phyloP scores from a whole-genome alignment of 35 echinoderm and acorn worm species.

The Apostichopus japonicus region DNA sequence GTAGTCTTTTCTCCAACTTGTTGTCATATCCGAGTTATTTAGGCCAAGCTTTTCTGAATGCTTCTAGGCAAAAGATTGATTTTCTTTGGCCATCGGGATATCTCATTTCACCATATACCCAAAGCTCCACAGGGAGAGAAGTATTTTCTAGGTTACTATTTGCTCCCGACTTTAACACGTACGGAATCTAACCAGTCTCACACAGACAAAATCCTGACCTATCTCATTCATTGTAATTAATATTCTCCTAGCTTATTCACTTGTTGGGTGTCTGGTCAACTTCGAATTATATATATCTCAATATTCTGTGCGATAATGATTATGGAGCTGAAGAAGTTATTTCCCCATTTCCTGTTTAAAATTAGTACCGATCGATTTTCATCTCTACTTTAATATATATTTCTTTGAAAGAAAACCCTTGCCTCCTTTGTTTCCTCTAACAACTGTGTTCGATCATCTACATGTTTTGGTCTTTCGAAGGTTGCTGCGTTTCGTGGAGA shows the following conservation, averaged over 20 bases:
- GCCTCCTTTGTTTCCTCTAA: not conserved
- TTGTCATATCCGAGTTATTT: not conserved
- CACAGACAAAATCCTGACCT: not conserved
- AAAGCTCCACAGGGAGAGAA: no score
- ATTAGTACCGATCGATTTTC: not conserved
- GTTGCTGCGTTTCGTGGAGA: not conserved
- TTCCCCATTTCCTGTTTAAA: not conserved
- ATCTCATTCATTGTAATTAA: not conserved
- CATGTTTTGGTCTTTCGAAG: not conserved
- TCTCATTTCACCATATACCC: not conserved
- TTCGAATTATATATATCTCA: not conserved
- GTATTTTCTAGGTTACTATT: no score
- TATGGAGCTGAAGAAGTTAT: not conserved
- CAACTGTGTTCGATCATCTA: not conserved
- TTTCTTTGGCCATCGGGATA: not conserved
- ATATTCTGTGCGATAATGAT: no score
- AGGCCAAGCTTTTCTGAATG: not conserved
- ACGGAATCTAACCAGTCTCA: not conserved
- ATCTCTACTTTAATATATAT: not conserved
- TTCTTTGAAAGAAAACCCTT: not conserved
- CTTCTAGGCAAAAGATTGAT: not conserved
- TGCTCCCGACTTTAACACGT: not conserved
- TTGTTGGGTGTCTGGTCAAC: not conserved
- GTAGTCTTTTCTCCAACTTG: not conserved
- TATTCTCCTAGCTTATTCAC: not conserved